Base-by-base conservation (phyloP, 2,113 vertebrate genomes). In the Phyllostomus discolor region DNA sequence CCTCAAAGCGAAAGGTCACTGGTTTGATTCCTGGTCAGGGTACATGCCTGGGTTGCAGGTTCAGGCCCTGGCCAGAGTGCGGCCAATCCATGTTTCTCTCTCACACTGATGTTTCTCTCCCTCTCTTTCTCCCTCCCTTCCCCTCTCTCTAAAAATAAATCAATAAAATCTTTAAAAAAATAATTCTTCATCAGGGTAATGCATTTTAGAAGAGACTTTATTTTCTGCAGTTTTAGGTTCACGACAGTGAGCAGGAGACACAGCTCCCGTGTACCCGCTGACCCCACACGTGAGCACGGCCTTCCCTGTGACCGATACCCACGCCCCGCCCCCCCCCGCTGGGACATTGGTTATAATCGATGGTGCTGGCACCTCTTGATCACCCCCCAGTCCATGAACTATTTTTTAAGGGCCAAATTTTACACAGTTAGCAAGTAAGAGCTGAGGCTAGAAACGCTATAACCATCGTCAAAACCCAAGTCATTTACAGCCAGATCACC, bases 251-350 rank as follows among this genome's bases (percentile, higher is more conserved):
- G 35, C 22, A 43, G 59, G 41, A 66, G 41, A 11, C 20, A n/a
- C 17, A 59, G 17, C 50, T 72, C 62, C 24, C 43, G 2, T 10
- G 2, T 10, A 5, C 10, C 10, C 11, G 5, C 4, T 10, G 11
- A 0, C 3, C 15, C 11, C 1, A 1, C 17, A n/a, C 4, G 24
- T 0, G 16, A 75, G 2, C 4, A 24, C 26, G 2, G 24, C 20
- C 15, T 17, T 20, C 31, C 43, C 26, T 2, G 0, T 11, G 17
- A 43, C 17, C 57, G 11, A 16, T 46, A 31, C 12, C 6, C 19
- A 43, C 43, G 8, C 43, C 43, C 48, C 11, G 9, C 22, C 28
- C 26, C 16, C 26, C 10, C 26, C 26, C 46, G 41, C 26, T 16
- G 35, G 28, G 31, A 19, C 6, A 15, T 38, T 5, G 6, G 17